These are phyloP conservation scores for Pygocentrus nattereri DNA, from an alignment of 2,797 vertebrate species.

Conservation along the genomic window DNA sequence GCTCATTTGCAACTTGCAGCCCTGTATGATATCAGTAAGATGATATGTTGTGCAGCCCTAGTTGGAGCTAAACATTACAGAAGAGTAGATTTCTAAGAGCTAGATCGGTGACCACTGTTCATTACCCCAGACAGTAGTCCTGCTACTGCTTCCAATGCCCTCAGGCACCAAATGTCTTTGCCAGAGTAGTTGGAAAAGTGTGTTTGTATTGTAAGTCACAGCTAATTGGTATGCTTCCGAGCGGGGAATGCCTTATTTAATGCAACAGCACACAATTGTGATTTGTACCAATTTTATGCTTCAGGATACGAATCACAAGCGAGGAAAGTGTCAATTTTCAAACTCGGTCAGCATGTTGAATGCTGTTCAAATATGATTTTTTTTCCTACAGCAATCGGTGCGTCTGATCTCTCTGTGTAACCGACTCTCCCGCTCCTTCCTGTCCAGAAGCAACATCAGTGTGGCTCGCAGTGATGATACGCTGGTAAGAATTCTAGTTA, in stretches of 20 bases:
- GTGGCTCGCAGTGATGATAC: conserved; percentile 97
- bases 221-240: conserved; percentile 2
- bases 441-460: conserved; percentile 98
- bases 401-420: conserved; percentile 98
- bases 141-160: not conserved
- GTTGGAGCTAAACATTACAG: not conserved
- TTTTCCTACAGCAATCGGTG: conserved; percentile 90
- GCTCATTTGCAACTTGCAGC: not conserved
- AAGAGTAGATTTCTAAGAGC: not conserved
- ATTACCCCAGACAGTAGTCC: not conserved
- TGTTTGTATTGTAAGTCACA: not conserved
- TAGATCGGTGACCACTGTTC: not conserved
- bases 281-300: not conserved
- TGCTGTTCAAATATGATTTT: conserved; percentile 35
- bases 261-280: not conserved
- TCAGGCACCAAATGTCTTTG: not conserved
- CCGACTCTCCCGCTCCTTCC: conserved; percentile 97
- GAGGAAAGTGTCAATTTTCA: not conserved
- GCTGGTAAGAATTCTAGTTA: conserved; percentile 83
- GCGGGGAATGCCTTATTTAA: not conserved
- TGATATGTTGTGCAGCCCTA: no score
- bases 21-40: not conserved
- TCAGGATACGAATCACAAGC: not conserved
- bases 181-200: no score
- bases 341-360: not conserved